Conservation (phyloP, 2,113 vertebrate genomes). For the Nestor notabilis region DNA sequence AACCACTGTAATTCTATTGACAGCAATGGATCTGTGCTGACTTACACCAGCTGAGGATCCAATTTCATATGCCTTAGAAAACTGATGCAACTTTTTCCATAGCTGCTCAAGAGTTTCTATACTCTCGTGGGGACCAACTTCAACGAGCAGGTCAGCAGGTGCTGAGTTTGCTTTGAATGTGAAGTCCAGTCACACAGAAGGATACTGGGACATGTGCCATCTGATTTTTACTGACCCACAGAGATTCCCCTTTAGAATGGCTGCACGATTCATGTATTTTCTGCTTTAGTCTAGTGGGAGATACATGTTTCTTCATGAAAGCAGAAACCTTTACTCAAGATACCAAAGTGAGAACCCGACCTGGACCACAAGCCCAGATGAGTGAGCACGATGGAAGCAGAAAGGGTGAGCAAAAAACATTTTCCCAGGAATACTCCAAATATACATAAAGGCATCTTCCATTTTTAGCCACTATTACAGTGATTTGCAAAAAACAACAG, state of each 20-base stretch:
- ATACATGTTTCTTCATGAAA: neutral
- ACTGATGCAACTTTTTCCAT: neutral
- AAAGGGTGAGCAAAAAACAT: neutral
- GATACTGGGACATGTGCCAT: neutral
- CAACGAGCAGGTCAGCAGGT: neutral
- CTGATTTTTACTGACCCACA: neutral
- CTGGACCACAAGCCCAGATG: neutral
- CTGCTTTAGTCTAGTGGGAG: neutral
- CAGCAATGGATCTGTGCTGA: neutral
- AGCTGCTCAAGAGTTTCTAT: neutral
- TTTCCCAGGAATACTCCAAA: neutral
- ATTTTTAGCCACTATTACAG: neutral
- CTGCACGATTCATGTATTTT: neutral
- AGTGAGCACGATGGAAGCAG: neutral
- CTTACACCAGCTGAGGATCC: conserved; percentile 37
- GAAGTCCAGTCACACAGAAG: neutral
- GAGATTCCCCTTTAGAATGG: neutral
- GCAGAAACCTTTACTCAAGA: neutral
- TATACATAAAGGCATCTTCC: neutral
- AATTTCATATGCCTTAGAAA: conserved; percentile 30
- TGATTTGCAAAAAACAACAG: neutral
- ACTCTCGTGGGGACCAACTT: neutral
- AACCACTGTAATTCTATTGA: conserved; percentile 53
- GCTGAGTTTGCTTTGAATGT: neutral
- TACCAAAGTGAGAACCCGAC: neutral